Conservation (phyloP, 2,888 invertebrate species). For the Aspidapion aeneum region DNA sequence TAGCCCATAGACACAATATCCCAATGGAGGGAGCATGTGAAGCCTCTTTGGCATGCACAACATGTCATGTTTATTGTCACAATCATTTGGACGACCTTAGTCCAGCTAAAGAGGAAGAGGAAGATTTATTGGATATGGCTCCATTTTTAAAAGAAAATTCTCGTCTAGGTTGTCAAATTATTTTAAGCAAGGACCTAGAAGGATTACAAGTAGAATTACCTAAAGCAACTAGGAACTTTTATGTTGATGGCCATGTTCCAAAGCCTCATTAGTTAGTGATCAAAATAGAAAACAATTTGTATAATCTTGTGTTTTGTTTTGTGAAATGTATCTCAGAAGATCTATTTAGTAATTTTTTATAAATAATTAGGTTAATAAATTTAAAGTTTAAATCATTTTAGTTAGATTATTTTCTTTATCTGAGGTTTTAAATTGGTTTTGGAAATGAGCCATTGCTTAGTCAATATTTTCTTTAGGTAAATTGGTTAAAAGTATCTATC, state of each 20-base stretch:
- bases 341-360: no score
- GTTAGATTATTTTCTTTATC: no score
- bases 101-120: conserved; percentile 86
- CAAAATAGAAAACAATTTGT: no score
- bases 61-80: conserved; percentile 91
- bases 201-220: conserved; percentile 82
- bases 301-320: no score
- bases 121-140: conserved; percentile 95
- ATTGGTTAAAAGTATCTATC: no score
- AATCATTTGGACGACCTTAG: conserved; percentile 71
- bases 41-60: conserved; percentile 96
- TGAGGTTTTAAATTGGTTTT: no score
- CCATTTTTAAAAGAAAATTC: conserved; percentile 95
- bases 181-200: conserved; percentile 80
- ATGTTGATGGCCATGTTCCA: conserved; percentile 97
- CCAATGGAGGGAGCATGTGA: conserved; percentile 99
- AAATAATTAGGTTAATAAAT: no score
- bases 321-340: no score
- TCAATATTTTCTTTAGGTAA: no score
- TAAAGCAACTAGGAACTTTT: conserved; percentile 90
- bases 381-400: no score
- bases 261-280: conserved; percentile 81
- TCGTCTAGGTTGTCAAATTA: conserved; percentile 91
- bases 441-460: no score
- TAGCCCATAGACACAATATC: conserved; percentile 89